Percentiles rank a stretch among this genome's conserved stretches.
phyloP scores from a whole-genome alignment of 2,888 invertebrate species.

The Oscheius sp. region DNA sequence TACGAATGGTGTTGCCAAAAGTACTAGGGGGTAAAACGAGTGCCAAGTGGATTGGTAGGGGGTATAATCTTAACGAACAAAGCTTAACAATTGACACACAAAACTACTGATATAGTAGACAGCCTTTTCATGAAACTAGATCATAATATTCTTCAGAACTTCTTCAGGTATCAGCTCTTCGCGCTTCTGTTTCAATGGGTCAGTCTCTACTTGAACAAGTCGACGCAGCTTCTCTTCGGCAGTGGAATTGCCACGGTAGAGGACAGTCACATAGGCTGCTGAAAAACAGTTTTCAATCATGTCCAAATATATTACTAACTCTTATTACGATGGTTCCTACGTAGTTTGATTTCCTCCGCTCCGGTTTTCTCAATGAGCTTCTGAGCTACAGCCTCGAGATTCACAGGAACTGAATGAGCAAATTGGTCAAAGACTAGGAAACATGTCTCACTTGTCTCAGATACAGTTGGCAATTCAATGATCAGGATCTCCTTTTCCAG shows the following conservation, averaged over 20 bases:
- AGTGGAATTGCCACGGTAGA: conserved; percentile 2
- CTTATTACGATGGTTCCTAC: neutral
- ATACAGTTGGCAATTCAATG: neutral
- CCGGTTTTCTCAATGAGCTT: conserved; percentile 9
- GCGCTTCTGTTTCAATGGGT: too few species aligned
- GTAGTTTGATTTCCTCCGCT: neutral
- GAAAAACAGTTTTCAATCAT: neutral
- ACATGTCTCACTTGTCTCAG: neutral
- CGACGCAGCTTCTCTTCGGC: conserved; percentile 13
- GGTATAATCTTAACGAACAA: too few species aligned
- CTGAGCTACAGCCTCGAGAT: neutral
- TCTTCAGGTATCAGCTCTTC: too few species aligned
- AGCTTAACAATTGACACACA: too few species aligned
- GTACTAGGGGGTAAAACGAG: too few species aligned
- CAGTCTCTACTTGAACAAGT: conserved; percentile 5
- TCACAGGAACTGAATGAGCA: neutral
- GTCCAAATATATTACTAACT: neutral
- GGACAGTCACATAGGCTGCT: conserved; percentile 11
- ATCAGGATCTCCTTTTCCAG: conserved; percentile 5
- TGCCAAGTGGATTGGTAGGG: too few species aligned
- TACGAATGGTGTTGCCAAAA: too few species aligned
- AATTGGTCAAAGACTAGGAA: neutral
- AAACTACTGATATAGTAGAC: too few species aligned
- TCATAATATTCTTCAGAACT: too few species aligned
- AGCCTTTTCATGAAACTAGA: too few species aligned